These are phyloP conservation scores for Phoenicopterus ruber DNA, from an alignment of 2,113 vertebrate genomes.

Conservation along the genomic window DNA sequence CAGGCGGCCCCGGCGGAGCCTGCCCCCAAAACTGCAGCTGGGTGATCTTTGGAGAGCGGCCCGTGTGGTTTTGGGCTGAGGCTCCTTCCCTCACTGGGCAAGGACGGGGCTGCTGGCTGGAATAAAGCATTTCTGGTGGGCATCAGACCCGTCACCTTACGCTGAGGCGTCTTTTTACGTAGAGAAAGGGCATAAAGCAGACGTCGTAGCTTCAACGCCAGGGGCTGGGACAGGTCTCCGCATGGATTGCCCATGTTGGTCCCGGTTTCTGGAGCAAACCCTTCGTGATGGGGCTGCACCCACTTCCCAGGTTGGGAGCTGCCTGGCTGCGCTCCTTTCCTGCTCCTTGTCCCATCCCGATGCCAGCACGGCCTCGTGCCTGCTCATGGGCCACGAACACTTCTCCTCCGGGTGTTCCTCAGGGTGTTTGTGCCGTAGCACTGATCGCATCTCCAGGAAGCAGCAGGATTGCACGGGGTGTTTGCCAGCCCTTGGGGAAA, in stretches of 20 bases:
- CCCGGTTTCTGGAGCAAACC: background rate
- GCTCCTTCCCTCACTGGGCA: background rate
- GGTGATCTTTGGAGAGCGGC: background rate
- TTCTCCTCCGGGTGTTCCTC: background rate
- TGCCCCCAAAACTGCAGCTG: rapidly evolving
- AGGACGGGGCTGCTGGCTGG: background rate
- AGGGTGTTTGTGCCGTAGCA: rapidly evolving
- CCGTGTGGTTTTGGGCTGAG: rapidly evolving
- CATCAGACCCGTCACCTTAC: background rate
- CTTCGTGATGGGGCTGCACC: background rate
- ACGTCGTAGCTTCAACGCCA: rapidly evolving
- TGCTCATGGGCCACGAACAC: background rate
- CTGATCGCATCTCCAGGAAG: rapidly evolving
- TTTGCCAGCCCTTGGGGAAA: background rate
- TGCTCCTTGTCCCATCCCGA: rapidly evolving
- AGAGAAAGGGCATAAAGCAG: background rate
- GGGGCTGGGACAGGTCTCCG: background rate
- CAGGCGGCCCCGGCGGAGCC: background rate
- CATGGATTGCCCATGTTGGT: background rate
- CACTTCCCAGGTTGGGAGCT: background rate
- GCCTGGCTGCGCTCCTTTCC: background rate
- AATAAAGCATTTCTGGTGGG: background rate
- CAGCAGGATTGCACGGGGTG: background rate
- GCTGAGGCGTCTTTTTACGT: background rate
- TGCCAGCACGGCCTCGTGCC: rapidly evolving